Conservation (phyloP, 2,113 vertebrate genomes). For the Lepus americanus region DNA sequence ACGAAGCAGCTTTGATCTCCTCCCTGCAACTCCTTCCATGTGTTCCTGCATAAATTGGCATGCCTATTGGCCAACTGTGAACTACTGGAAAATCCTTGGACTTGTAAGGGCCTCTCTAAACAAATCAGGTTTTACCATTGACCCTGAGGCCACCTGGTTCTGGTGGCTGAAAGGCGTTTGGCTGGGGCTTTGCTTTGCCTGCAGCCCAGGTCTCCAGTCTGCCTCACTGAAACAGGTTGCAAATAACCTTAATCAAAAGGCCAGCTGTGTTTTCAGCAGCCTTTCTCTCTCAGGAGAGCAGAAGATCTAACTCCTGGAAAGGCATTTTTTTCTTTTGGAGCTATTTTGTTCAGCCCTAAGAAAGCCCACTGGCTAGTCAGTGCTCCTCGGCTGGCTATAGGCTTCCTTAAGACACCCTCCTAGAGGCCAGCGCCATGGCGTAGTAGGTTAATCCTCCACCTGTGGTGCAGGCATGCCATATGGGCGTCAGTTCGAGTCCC, state of each 20-base stretch:
- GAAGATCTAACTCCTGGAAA: constrained; percentile 14
- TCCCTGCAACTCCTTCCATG: background rate
- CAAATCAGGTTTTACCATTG: constrained; percentile 35
- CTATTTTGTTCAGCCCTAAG: constrained; percentile 27
- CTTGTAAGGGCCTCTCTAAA: constrained; percentile 17
- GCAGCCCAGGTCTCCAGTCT: constrained; percentile 11
- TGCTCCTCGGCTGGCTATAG: background rate
- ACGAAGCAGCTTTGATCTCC: constrained; percentile 33
- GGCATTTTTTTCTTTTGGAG: constrained; percentile 41
- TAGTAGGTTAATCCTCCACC: too few relatives aligned
- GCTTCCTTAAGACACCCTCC: background rate
- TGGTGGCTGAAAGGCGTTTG: background rate
- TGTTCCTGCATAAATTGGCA: constrained; percentile 15
- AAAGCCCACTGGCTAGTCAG: constrained; percentile 28
- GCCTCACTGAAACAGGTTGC: background rate
- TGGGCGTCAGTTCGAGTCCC: too few relatives aligned
- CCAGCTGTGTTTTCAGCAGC: background rate
- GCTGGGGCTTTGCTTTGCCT: background rate
- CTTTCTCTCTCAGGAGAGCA: background rate
- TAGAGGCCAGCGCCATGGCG: background rate
- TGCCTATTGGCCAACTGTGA: background rate
- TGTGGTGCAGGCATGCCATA: too few relatives aligned
- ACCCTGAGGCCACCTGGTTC: constrained; percentile 14
- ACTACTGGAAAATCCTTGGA: constrained; percentile 3
- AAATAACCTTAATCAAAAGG: constrained; percentile 55